Conservation (phyloP, 1,140 invertebrate genomes). For the Rhysida immarginata region DNA sequence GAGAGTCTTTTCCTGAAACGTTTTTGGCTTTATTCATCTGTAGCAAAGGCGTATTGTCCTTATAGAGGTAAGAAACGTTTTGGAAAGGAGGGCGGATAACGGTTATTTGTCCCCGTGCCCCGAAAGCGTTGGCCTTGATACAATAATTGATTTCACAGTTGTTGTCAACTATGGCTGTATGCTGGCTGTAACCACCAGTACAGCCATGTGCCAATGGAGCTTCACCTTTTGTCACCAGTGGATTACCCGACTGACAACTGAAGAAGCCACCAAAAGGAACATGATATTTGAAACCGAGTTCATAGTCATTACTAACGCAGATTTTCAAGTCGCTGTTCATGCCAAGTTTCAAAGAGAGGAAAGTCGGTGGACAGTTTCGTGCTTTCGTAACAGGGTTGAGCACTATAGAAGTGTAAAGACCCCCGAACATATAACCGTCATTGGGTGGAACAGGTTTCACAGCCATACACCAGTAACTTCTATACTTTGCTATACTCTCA, state of each 20-base stretch:
- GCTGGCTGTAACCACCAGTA: constrained; percentile 20
- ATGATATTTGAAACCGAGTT: neutral
- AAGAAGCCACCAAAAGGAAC: neutral
- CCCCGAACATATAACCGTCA: neutral
- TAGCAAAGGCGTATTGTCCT: neutral
- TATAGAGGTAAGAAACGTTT: neutral
- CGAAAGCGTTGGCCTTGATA: constrained; percentile 11
- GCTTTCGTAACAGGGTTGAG: neutral
- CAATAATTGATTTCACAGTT: constrained; percentile 23
- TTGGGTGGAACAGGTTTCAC: neutral
- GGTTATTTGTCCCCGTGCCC: neutral
- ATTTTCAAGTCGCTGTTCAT: neutral
- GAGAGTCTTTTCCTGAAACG: neutral
- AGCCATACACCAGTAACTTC: neutral
- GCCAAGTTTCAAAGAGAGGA: neutral
- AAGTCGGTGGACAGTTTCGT: neutral
- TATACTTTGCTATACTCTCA: neutral
- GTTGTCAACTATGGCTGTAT: constrained; percentile 19
- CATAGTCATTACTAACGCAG: neutral
- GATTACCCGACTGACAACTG: neutral
- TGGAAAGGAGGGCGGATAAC: neutral
- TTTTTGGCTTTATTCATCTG: neutral
- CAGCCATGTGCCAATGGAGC: constrained; percentile 16
- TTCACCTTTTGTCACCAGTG: neutral
- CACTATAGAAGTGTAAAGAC: neutral